phyloP scores from a whole-genome alignment of 2,888 invertebrate species.

The Ctena decussata region DNA sequence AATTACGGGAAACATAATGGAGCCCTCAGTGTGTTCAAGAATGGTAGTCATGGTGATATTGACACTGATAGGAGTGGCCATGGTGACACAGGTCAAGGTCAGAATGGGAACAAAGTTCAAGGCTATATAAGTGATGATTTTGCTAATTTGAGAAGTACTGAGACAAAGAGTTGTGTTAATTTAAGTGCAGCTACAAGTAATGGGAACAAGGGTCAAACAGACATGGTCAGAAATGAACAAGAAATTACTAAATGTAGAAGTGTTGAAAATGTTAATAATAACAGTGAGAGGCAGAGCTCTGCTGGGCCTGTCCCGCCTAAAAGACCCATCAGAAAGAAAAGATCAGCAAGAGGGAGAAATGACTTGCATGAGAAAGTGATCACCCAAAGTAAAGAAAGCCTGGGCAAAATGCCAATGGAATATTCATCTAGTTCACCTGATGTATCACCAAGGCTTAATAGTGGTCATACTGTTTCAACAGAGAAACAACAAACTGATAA shows the following conservation, averaged over 20 bases:
- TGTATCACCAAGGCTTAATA: constrained; percentile 48
- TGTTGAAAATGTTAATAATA: background rate
- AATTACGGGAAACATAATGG: background rate
- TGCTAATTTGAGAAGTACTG: background rate
- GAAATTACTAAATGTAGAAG: background rate
- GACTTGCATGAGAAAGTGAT: constrained; percentile 9
- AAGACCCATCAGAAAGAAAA: constrained; percentile 59
- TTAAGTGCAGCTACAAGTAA: background rate
- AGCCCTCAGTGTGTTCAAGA: constrained; percentile 23
- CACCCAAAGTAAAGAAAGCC: background rate
- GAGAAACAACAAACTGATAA: background rate
- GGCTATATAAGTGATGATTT: background rate
- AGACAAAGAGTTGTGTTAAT: background rate
- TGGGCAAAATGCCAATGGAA: constrained; percentile 54
- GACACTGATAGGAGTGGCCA: background rate
- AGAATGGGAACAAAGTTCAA: background rate
- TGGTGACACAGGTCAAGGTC: background rate
- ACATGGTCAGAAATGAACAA: background rate
- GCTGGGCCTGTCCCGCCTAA: constrained; percentile 37
- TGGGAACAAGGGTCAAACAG: background rate
- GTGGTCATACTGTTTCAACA: background rate
- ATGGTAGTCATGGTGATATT: constrained; percentile 24
- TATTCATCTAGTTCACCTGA: constrained; percentile 62
- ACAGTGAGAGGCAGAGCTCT: background rate
- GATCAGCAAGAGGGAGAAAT: constrained; percentile 38